phyloP scores from a whole-genome alignment of 2,797 vertebrate genomes.

The Pterois miles region DNA sequence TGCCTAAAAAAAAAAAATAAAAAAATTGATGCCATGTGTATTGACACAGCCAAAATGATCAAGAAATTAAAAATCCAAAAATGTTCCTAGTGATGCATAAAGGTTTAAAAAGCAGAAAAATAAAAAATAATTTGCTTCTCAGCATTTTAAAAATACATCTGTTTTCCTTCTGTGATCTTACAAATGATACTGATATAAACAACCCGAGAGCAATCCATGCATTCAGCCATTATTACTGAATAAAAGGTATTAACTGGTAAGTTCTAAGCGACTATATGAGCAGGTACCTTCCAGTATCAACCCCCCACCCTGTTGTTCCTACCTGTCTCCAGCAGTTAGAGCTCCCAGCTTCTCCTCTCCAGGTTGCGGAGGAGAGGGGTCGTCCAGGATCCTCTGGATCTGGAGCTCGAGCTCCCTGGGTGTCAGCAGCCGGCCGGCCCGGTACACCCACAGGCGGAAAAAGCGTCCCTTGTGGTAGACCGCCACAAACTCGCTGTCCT shows the following conservation, averaged over 20 bases:
- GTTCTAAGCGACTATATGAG: not conserved
- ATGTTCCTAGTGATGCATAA: not conserved
- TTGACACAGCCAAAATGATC: not conserved
- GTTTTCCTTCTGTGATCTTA: not conserved
- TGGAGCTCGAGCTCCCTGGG: slow-evolving; percentile 88
- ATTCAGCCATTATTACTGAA: not conserved
- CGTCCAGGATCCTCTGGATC: slow-evolving; percentile 88
- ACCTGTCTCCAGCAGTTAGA: slow-evolving; percentile 90
- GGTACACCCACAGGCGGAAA: slow-evolving; percentile 86
- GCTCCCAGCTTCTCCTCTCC: slow-evolving; percentile 89
- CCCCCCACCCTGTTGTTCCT: not conserved
- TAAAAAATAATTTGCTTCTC: not conserved
- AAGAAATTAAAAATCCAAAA: not conserved
- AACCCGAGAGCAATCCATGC: not conserved
- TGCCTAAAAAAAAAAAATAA: no score
- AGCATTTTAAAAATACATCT: not conserved
- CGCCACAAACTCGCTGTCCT: slow-evolving; percentile 87
- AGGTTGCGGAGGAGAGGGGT: slow-evolving; percentile 77
- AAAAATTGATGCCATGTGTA: not conserved
- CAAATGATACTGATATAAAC: not conserved
- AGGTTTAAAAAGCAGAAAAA: not conserved
- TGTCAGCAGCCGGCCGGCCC: slow-evolving; percentile 82
- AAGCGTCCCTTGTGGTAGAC: slow-evolving; percentile 88
- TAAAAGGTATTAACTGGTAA: not conserved
- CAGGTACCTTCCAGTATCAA: not conserved